These are phyloP conservation scores for Emydoidea blandingii DNA, from an alignment of 2,797 vertebrate genomes.

Conservation along the genomic window DNA sequence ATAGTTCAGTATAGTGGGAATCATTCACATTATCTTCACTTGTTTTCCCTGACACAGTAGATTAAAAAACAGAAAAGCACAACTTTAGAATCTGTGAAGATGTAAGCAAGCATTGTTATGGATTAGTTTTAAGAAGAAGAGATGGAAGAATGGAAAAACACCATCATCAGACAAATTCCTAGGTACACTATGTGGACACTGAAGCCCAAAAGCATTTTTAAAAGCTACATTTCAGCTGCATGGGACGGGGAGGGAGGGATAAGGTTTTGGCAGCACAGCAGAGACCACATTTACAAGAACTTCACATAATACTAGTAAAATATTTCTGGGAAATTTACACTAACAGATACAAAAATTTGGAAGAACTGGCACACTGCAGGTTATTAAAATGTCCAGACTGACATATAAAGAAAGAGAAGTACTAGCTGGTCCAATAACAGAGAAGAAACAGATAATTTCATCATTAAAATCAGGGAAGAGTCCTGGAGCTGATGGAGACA, in stretches of 20 bases:
- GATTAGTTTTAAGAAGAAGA: not conserved
- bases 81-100: not conserved
- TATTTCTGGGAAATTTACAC: not conserved
- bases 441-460: not conserved
- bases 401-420: not conserved
- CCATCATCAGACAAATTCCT: not conserved
- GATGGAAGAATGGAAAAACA: not conserved
- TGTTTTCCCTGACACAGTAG: not conserved
- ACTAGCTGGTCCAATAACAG: not conserved
- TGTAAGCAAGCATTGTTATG: not conserved
- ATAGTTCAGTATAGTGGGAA: not conserved
- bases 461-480: not conserved
- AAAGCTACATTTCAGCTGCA: not conserved
- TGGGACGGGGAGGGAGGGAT: not conserved
- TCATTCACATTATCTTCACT: not conserved
- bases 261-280: not conserved
- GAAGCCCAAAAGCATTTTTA: not conserved
- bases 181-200: not conserved
- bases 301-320: not conserved
- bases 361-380: not conserved
- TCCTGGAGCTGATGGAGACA: not conserved
- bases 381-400: not conserved
- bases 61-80: not conserved
- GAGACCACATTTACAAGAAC: not conserved
- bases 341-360: not conserved